phyloP scores from a whole-genome alignment of 2,797 vertebrate species.

The Sebastes itinus region DNA sequence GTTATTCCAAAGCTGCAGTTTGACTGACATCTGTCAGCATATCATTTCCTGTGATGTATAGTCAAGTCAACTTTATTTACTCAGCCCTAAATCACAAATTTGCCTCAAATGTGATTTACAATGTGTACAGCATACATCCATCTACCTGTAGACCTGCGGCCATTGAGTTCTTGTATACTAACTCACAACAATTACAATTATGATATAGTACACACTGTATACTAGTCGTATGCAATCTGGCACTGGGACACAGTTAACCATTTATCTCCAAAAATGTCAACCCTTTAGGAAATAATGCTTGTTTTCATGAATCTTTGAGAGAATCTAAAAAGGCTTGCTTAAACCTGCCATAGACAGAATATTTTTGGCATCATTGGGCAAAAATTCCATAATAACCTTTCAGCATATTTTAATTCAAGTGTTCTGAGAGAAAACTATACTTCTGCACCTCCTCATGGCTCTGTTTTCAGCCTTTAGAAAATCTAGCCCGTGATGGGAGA shows the following conservation, averaged over 20 bases:
- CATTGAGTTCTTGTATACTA: not conserved
- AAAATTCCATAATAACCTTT: no score
- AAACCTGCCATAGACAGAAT: not conserved
- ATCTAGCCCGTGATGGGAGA: no score
- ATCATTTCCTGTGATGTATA: not conserved
- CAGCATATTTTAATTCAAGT: no score
- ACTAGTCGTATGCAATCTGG: not conserved
- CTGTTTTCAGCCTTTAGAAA: no score
- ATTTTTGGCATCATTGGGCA: no score
- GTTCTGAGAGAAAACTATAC: no score
- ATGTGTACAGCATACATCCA: not conserved
- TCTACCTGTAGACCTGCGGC: not conserved
- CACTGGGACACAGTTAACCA: not conserved
- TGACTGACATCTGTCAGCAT: not conserved
- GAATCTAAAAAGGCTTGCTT: not conserved
- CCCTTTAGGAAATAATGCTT: not conserved
- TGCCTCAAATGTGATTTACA: not conserved
- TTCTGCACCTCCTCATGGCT: no score
- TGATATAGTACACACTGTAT: not conserved
- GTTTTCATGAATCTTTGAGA: not conserved
- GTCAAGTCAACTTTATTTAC: not conserved
- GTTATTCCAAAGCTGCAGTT: not conserved
- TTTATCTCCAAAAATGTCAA: not conserved
- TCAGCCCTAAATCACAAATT: not conserved
- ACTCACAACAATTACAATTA: not conserved